Base-by-base conservation (phyloP, 2,797 vertebrate genomes). In the Alectoris magna region DNA sequence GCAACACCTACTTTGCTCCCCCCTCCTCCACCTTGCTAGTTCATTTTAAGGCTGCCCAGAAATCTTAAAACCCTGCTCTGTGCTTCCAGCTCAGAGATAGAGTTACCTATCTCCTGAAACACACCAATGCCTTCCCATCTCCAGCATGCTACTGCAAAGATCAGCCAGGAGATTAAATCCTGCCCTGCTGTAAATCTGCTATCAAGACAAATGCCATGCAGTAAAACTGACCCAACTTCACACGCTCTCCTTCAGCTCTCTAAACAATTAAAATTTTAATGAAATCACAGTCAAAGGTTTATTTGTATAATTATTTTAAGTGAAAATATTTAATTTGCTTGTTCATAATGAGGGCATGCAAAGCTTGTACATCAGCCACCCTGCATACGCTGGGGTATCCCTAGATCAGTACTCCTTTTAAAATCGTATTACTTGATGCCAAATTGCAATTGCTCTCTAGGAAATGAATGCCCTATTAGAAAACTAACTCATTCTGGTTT, bases 111-210 rank as follows among this genome's bases (percentile, higher is more conserved):
- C 91, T 95, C 87, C 94, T 87, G 70, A 77, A 96, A 79, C 56
- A 83, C 62, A 69, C 90, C 80, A 83, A 95, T 1, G 0, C 70
- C 75, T 87, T 87, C 85, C 87, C 83, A 83, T 89, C 85, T 79
- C 72, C 90, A 78, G 14, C 87, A 64, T 73, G 72, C 91, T 95
- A 96, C 93, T 74, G 60, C 53, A 90, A 84, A 93, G 94, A 96
- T 97, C 81, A 96, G 84, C 56, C 81, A 14, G 80, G 91, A 97
- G 84, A 97, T 95, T 96, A 97, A 97, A 95, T 71, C 82, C 94
- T 90, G 71, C 66, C 87, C 82, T 26, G 53, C 44, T 63, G 36
- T 94, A 97, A 96, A 96, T 91, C 93, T 95, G 82, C 93, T 92
- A 84, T 81, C 44, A 2, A 93, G 85, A 87, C 39, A 90, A 93